A percentile compares a stretch with the other conserved stretches of the same genome.
phyloP scores from a whole-genome alignment of 2,797 vertebrate species.

The Varecia variegata region DNA sequence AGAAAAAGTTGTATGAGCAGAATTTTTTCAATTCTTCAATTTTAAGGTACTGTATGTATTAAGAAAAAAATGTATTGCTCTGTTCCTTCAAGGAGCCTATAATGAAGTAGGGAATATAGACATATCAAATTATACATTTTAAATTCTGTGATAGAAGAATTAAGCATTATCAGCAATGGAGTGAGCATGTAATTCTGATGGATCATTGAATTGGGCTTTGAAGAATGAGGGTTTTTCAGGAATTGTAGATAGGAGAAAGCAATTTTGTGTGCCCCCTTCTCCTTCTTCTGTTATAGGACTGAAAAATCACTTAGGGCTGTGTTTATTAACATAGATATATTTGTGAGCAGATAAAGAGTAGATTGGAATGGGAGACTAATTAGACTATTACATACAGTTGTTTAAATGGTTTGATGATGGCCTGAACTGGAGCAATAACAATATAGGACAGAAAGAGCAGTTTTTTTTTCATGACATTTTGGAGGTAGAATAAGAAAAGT shows the following conservation, averaged over 20 bases:
- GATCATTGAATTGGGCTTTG: not conserved
- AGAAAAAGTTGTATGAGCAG: not conserved
- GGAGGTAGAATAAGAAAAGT: not conserved
- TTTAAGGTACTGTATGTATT: not conserved
- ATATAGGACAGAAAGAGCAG: not conserved
- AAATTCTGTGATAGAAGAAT: not conserved
- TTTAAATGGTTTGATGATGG: not conserved
- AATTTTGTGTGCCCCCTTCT: not conserved
- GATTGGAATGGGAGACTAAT: not conserved
- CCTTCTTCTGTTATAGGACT: not conserved
- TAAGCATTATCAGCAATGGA: not conserved
- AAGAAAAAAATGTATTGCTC: not conserved
- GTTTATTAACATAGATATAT: not conserved
- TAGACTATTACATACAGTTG: not conserved
- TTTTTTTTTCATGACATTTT: not conserved
- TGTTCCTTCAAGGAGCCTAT: not conserved
- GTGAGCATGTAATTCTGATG: not conserved
- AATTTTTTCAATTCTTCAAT: not conserved
- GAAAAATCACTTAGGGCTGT: not conserved
- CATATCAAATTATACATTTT: not conserved
- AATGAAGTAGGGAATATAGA: not conserved
- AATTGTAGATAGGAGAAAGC: not conserved
- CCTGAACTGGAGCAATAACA: not conserved
- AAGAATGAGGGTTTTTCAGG: not conserved
- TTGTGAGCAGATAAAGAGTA: not conserved